Evolutionary conservation across 2,113 vertebrate species (phyloP), one percentile per base, ranked within the genome.

Genomic region (Alouatta palliata): DNA sequence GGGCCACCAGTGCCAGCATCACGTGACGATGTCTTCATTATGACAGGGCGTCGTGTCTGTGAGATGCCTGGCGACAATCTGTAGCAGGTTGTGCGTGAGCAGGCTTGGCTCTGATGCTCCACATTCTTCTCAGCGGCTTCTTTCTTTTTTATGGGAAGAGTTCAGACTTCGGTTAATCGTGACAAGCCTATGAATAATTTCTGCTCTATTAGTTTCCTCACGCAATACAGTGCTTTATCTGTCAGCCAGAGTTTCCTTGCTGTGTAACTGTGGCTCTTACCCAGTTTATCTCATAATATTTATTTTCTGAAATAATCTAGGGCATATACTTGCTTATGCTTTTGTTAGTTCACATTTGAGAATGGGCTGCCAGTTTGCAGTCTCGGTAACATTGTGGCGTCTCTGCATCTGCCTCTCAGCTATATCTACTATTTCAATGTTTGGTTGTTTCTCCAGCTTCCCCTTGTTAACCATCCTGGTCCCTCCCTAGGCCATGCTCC

Each of bases 331-430:
- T 40, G 14, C 3, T 64, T 16, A 17, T 5, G 58, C 27, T 35
- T 20, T 20, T 85, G 30, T 52, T 13, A 23, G 70, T 30, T 81
- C 16, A 27, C 49, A 30, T 23, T 20, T 30, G 17, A 54, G 54
- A 43, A 56, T 6, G 6, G 16, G 49, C 14, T n/a, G n/a, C 71
- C 30, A 0, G 73, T 30, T 8, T 19, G 25, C 17, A 11, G 14
- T 19, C 83, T 64, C 12, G 35, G 27, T 9, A 0, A 27, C 3
- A 0, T 6, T 12, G 0, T 9, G 16, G 6, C 21, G 1, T 32
- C 45, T 19, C 14, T 13, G 80, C 12, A 9, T 27, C 89, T 86
- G 10, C 27, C 30, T 32, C 16, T 56, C 30, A 43, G 61, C 35
- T 3, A 8, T 25, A 3, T 21, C 23, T 27, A 5, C 9, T 2